Evolutionary conservation across 2,797 vertebrate species (phyloP).

Genomic region (Pelochelys cantorii): DNA sequence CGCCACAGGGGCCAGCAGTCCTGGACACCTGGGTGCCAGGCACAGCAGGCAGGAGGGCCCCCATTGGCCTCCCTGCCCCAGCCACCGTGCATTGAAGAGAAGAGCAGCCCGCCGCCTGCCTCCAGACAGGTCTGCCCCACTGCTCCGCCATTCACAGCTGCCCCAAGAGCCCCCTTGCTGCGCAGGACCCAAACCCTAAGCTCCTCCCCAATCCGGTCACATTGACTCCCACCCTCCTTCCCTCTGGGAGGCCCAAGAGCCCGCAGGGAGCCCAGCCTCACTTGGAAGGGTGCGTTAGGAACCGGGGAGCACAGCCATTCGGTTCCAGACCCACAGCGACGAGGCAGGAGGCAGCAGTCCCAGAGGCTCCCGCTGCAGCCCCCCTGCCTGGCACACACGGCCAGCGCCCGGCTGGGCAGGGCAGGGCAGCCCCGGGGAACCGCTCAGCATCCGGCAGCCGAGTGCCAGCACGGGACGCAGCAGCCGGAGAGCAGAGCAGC

Average conservation of each 20-base stretch:
- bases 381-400: too few species aligned
- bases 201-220: too few species aligned
- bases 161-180: neutral
- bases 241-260: neutral
- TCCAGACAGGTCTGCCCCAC: neutral
- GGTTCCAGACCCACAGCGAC: neutral
- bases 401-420: too few species aligned
- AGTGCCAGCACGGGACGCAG: too few species aligned
- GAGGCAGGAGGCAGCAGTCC: neutral
- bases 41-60: neutral
- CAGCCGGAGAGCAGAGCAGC: neutral
- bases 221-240: neutral
- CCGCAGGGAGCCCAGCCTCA: neutral
- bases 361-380: neutral
- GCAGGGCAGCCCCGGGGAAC: neutral
- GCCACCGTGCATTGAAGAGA: neutral
- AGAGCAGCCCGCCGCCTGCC: neutral
- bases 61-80: neutral
- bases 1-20: neutral
- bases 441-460: too few species aligned
- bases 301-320: fast-evolving
- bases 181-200: neutral
- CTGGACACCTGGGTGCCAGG: neutral
- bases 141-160: neutral
- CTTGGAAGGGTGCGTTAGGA: neutral